phyloP scores from a whole-genome alignment of 2,888 invertebrate genomes.

The Synergus japonicus region DNA sequence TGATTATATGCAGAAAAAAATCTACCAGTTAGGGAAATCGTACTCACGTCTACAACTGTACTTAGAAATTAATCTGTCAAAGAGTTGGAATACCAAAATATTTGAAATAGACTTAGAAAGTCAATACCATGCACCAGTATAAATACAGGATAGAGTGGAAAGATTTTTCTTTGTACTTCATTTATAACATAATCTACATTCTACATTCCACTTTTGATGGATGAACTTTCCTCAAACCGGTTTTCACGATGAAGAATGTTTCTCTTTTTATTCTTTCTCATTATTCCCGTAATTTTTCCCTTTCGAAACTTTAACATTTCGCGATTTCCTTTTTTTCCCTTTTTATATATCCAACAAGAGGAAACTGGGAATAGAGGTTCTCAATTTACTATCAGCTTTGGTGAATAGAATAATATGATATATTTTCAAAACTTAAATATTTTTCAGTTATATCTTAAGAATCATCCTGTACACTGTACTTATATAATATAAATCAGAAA shows the following conservation, averaged over 20 bases:
- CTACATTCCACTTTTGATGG: constrained; percentile 10
- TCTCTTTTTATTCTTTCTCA: not conserved
- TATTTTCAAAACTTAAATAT: not conserved
- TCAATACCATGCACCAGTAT: not conserved
- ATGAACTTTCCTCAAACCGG: not conserved
- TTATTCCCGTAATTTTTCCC: constrained; percentile 3
- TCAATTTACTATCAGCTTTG: not conserved
- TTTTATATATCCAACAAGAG: not conserved
- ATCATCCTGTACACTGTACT: not conserved
- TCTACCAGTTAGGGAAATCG: constrained; percentile 2
- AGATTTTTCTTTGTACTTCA: constrained; percentile 1
- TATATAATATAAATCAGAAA: not conserved
- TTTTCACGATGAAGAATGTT: not conserved
- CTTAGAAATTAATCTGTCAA: not conserved
- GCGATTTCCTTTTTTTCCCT: not conserved
- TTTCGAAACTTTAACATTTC: not conserved
- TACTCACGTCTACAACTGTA: not conserved
- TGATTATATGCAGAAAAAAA: constrained; percentile 32
- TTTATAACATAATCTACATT: constrained; percentile 18
- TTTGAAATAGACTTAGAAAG: not conserved
- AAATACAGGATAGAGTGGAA: not conserved
- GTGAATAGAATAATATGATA: not conserved
- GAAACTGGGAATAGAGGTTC: not conserved
- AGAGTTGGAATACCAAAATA: not conserved
- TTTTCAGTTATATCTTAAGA: not conserved